These are phyloP conservation scores for Argyrosomus japonicus DNA, from an alignment of 2,113 vertebrate genomes.

Conservation along the genomic window DNA sequence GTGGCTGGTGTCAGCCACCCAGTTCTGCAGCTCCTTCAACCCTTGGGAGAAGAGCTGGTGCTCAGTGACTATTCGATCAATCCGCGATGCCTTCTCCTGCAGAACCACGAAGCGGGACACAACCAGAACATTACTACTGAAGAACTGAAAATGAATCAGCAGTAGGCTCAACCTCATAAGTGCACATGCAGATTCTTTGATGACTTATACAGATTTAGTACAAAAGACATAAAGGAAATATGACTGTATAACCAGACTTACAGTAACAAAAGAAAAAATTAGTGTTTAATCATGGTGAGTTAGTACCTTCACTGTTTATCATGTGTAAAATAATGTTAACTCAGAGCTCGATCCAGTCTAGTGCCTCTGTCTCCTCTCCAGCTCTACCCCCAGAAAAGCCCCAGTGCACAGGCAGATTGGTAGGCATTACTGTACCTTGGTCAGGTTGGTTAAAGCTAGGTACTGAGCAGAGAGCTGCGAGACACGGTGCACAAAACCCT, in stretches of 20 bases:
- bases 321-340: conserved; percentile 37
- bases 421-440: conserved; percentile 89
- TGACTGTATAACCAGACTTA: not conserved
- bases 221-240: not conserved
- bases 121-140: not conserved
- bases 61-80: conserved; percentile 92
- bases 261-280: conserved; percentile 43
- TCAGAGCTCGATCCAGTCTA: conserved; percentile 58
- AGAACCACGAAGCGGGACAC: not conserved
- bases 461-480: conserved; percentile 97
- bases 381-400: conserved; percentile 85
- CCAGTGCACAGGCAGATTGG: conserved; percentile 48
- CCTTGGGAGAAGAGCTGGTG: conserved; percentile 93
- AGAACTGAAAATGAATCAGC: not conserved
- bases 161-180: not conserved
- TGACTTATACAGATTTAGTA: conserved; percentile 10
- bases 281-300: conserved; percentile 28
- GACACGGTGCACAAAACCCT: conserved; percentile 96
- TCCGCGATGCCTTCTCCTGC: conserved; percentile 93
- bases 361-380: conserved; percentile 88
- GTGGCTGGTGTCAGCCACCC: conserved; percentile 91
- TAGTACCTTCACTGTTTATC: conserved; percentile 35
- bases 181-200: not conserved
- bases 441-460: conserved; percentile 96
- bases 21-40: conserved; percentile 93